Percentiles rank a stretch among this genome's conserved stretches.
phyloP scores from a whole-genome alignment of 2,797 vertebrate genomes.

The Masticophis lateralis region DNA sequence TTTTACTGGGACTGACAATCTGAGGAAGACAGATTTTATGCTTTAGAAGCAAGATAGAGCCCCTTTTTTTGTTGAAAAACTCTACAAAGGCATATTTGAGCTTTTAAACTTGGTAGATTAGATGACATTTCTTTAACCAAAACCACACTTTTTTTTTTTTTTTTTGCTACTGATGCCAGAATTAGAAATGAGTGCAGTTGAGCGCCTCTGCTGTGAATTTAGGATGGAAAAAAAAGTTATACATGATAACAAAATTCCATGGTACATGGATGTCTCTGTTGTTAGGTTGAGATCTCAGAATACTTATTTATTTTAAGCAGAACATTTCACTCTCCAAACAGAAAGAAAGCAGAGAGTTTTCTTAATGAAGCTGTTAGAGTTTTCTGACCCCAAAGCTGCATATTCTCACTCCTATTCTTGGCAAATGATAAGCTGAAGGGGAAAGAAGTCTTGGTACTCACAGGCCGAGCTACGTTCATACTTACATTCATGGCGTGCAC shows the following conservation, averaged over 20 bases:
- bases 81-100: constrained; percentile 55
- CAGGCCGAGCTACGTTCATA: constrained; percentile 17
- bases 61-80: constrained; percentile 62
- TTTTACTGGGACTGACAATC: constrained; percentile 46
- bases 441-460: constrained; percentile 34
- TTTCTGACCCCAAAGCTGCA: constrained; percentile 47
- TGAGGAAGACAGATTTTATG: constrained; percentile 39
- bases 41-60: constrained; percentile 52
- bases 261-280: constrained; percentile 8
- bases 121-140: constrained; percentile 60
- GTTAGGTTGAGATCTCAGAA: neutral
- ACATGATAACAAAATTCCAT: neutral
- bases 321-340: neutral
- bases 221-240: neutral
- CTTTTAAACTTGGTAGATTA: constrained; percentile 49
- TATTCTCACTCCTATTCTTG: constrained; percentile 41
- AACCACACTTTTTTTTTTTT: constrained; percentile 18
- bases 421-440: constrained; percentile 39
- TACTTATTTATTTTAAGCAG: constrained; percentile 7
- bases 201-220: neutral
- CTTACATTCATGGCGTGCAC: neutral
- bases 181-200: constrained; percentile 48
- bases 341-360: constrained; percentile 17
- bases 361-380: constrained; percentile 23
- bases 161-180: constrained; percentile 22